Evolutionary conservation across 2,113 vertebrate species (phyloP), one percentile per base, ranked within the genome.

Genomic region (Corythoichthys intestinalis): DNA sequence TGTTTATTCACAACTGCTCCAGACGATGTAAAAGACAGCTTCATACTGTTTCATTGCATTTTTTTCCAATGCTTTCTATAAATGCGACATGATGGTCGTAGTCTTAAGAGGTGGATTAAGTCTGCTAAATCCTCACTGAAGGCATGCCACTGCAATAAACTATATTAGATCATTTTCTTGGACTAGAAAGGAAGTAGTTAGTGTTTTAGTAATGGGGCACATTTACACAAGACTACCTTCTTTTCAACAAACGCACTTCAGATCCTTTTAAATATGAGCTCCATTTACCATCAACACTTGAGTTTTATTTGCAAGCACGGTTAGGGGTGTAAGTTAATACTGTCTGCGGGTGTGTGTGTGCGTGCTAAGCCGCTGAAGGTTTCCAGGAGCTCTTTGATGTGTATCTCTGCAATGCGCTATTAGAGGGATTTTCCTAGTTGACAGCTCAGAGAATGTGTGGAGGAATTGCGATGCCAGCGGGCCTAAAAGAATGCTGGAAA

Each of bases 331-430:
- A 85, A 83, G 76, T 83, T 69, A 85, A 81, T 70, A 64, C 54
- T 84, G 72, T 76, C 70, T 75, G 61, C 75, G 66, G 66, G 75
- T 67, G 67, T 66, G 76, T 58, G 74, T 54, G 80, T 79, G 82
- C 80, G 73, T 75, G 83, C 87, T 91, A 91, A 94, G 92, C 92
- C 72, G 92, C 90, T 91, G 91, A 93, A 93, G 93, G 92, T 94
- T 91, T 87, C 91, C 91, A 91, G 86, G 87, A 93, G 92, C 93
- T 88, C 93, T 96, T 94, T 95, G 94, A 96, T 95, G 92, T 94
- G 93, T 94, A 94, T 94, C 94, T 94, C 89, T 90, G 82, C 88
- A 84, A 90, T 91, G 89, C 87, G 90, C 92, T 93, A 91, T 94
- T 93, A 87, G 94, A 91, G 91, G 94, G 94, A 95, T 95, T 96